Base-by-base conservation (phyloP, 2,113 vertebrate genomes). In the Nesoenas mayeri region DNA sequence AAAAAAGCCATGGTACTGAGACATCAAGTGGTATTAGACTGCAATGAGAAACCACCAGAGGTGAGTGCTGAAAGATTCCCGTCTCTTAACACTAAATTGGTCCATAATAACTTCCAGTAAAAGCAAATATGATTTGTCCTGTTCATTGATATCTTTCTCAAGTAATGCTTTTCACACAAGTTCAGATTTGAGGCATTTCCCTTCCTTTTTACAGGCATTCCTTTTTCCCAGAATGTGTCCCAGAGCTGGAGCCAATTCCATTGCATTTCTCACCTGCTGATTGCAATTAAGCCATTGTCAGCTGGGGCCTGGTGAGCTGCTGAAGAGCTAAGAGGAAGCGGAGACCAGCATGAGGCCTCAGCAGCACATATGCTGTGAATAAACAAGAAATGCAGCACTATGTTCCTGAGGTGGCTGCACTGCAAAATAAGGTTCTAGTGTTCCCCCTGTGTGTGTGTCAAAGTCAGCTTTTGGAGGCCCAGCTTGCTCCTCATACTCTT, bases 221-320 rank as follows among this genome's bases (percentile, higher is more conserved):
- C 78, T 70, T 8, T 94, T 95, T 96, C 90, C 90, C 94, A 97
- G 93, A 96, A 94, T 44, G 29, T 62, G 62, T 97, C 85, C 78
- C 88, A 93, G 88, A 65, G 60, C 42, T 95, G 71, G 77, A 96
- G 86, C 73, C 89, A 92, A 89, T 97, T 97, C 88, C 13, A 17
- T 96, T 97, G 91, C 91, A 94, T 96, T 97, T 98, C 95, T 96
- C 97, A 97, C 96, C 97, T 97, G 96, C 97, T 97, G 96, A 95
- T 91, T 97, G 95, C 97, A 97, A 98, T 97, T 97, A 97, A 47
- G 93, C 95, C 65, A 89, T 87, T 62, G 60, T 96, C 96, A 97
- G 90, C 97, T 97, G 96, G 89, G 86, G 50, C 85, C 92, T 97
- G 89, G 93, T 82, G 92, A 95, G 90, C 88, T 96, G 91, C 96